These are phyloP conservation scores for Ophion obscuratus DNA, from an alignment of 2,888 invertebrate species.

Conservation along the genomic window DNA sequence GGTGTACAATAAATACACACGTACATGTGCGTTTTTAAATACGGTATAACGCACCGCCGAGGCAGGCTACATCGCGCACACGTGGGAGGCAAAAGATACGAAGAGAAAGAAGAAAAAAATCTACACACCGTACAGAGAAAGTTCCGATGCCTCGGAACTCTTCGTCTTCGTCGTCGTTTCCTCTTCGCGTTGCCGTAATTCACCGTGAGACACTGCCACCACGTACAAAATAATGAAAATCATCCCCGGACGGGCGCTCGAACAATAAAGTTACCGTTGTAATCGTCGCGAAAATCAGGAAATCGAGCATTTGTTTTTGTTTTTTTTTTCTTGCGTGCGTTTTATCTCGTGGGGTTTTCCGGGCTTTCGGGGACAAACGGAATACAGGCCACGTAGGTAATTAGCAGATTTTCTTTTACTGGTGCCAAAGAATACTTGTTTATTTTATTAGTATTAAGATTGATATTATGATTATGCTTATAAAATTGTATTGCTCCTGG, in stretches of 20 bases:
- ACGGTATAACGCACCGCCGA: slow-evolving; percentile 55
- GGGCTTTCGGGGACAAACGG: not conserved
- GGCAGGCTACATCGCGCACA: slow-evolving; percentile 29
- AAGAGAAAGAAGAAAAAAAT: slow-evolving; percentile 67
- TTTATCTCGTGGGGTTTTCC: not conserved
- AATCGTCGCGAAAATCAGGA: slow-evolving; percentile 4
- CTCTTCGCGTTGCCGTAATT: slow-evolving; percentile 27
- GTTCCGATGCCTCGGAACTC: slow-evolving; percentile 76
- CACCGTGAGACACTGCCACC: slow-evolving; percentile 36
- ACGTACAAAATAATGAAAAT: slow-evolving; percentile 20
- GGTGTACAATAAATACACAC: slow-evolving; percentile 74
- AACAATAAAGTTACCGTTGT: slow-evolving; percentile 8
- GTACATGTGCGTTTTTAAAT: slow-evolving; percentile 17
- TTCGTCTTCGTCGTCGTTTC: slow-evolving; percentile 60
- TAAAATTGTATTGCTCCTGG: no score
- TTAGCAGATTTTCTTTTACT: not conserved
- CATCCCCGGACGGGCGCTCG: slow-evolving; percentile 8
- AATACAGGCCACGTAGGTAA: not conserved
- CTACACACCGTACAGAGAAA: slow-evolving; percentile 80
- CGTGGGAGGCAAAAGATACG: slow-evolving; percentile 11
- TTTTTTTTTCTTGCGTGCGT: not conserved
- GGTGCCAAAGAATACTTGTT: no score
- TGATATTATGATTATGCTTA: not conserved
- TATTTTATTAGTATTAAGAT: no score
- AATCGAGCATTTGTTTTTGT: not conserved